Evolutionary conservation across 2,888 invertebrate species (phyloP), one percentile per base, ranked within the genome.

Genomic region (Luffia ferchaultella): DNA sequence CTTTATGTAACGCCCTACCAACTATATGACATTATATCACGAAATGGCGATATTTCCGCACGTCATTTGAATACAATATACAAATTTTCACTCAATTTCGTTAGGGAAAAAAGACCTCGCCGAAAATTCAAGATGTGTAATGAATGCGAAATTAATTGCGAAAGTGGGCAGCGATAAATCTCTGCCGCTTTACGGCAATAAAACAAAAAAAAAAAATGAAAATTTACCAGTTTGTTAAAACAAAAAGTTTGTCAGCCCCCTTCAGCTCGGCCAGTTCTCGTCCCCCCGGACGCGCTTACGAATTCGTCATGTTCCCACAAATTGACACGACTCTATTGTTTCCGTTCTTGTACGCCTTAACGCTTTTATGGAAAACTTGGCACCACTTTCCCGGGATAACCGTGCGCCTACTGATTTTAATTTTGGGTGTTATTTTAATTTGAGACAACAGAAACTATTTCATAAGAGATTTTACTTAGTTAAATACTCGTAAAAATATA

Each of bases 181-280:
- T 75, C 70, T 55, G 57, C 72, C 71, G 76, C 65, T 73, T 77
- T 68, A 55, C 64, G 70, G 71, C 70, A 75, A 76, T 76, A 75
- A 75, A 79, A 76, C 75, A 80, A 82, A 82, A 80, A 80, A 80
- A 72, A 80, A 80, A 80, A 72, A 69, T 62, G 72, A 72, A 75
- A n/a, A n/a, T n/a, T 76, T 73, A 73, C 72, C 76, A 76, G 76
- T 76, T 77, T 73, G 72, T 73, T 75, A 72, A 73, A 77, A 77
- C 73, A 78, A 75, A 79, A 79, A 79, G 64, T 77, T 76, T 75
- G 72, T 67, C 65, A 61, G 30, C 30, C 30, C 12, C 12, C 30
- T 12, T 3, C 30, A 60, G 54, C 51, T 52, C 48, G 49, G 52
- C 53, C 48, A 56, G 62, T 62, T 62, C 62, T 64, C 53, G 61